A percentile compares a stretch with the other conserved stretches of the same genome.
These are phyloP conservation scores for Calephelis virginiensis DNA, from an alignment of 1,140 invertebrate genomes.

Conservation along the genomic window DNA sequence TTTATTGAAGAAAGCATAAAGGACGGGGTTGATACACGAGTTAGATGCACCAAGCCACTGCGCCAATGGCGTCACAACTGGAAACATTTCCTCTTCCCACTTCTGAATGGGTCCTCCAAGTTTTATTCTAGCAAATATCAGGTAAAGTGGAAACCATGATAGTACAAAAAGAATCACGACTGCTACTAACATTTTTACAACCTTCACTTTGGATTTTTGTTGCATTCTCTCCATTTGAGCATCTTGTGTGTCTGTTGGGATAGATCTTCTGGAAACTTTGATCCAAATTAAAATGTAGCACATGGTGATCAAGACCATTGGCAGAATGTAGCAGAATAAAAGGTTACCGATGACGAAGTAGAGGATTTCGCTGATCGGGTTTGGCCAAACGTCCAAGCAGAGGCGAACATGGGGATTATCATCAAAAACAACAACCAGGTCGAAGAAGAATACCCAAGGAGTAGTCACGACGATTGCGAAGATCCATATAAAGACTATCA, in stretches of 20 bases:
- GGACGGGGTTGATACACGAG: constrained; percentile 97
- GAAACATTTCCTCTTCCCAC: constrained; percentile 88
- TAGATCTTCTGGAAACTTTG: constrained; percentile 91
- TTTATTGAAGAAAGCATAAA: constrained; percentile 98
- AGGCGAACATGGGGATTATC: constrained; percentile 84
- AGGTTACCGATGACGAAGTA: constrained; percentile 95
- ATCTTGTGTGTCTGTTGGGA: constrained; percentile 94
- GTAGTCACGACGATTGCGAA: constrained; percentile 90
- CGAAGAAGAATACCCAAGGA: constrained; percentile 95
- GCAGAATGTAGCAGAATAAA: constrained; percentile 94
- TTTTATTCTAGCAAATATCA: constrained; percentile 92
- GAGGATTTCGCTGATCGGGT: constrained; percentile 85
- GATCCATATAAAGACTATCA: constrained; percentile 95
- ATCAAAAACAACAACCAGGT: constrained; percentile 86
- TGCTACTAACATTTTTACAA: constrained; percentile 97
- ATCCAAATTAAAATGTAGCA: constrained; percentile 97
- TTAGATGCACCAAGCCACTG: constrained; percentile 98
- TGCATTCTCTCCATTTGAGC: constrained; percentile 94
- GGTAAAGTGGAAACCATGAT: constrained; percentile 96
- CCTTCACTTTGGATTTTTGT: constrained; percentile 95
- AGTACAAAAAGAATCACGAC: constrained; percentile 96
- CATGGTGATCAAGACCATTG: constrained; percentile 92
- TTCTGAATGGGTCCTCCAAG: constrained; percentile 84
- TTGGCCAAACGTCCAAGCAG: constrained; percentile 93
- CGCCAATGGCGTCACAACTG: constrained; percentile 91